A percentile compares a stretch with the other conserved stretches of the same genome.
phyloP scores from a whole-genome alignment of 1,140 invertebrate species.

The Grapholita molesta region DNA sequence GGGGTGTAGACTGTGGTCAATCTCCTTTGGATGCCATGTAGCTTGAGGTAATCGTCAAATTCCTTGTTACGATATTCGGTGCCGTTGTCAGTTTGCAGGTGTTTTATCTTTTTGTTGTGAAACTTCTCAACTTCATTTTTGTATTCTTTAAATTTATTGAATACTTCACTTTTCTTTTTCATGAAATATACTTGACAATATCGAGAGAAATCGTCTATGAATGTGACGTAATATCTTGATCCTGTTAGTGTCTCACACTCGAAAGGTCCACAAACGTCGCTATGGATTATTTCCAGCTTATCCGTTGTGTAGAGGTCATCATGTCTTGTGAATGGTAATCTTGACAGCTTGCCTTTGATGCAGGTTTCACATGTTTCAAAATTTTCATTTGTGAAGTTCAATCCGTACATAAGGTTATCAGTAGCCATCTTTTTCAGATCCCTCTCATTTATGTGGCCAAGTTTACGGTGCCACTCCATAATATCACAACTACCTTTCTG shows the following conservation, averaged over 20 bases:
- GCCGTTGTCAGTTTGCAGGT: constrained; percentile 21
- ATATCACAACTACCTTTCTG: no score
- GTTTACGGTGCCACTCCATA: no score
- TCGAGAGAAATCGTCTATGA: constrained; percentile 60
- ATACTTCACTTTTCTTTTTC: constrained; percentile 53
- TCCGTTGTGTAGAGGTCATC: neutral
- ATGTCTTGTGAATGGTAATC: neutral
- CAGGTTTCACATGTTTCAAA: constrained; percentile 11
- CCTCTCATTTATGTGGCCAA: neutral
- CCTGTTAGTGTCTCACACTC: constrained; percentile 36
- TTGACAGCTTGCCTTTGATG: neutral
- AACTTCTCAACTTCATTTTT: constrained; percentile 1
- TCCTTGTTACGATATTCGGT: constrained; percentile 19
- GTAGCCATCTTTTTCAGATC: neutral
- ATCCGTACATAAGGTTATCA: neutral
- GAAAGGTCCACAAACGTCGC: constrained; percentile 62
- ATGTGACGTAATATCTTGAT: constrained; percentile 49
- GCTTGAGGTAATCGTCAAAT: neutral
- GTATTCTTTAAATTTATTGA: constrained; percentile 41
- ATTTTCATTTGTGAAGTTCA: neutral
- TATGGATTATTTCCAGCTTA: constrained; percentile 31
- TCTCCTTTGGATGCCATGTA: constrained; percentile 16
- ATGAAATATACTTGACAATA: constrained; percentile 54
- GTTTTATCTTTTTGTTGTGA: constrained; percentile 2
- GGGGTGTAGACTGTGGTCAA: constrained; percentile 48